These are phyloP conservation scores for Tenebrio molitor DNA, from an alignment of 1,140 invertebrate genomes.

Conservation along the genomic window DNA sequence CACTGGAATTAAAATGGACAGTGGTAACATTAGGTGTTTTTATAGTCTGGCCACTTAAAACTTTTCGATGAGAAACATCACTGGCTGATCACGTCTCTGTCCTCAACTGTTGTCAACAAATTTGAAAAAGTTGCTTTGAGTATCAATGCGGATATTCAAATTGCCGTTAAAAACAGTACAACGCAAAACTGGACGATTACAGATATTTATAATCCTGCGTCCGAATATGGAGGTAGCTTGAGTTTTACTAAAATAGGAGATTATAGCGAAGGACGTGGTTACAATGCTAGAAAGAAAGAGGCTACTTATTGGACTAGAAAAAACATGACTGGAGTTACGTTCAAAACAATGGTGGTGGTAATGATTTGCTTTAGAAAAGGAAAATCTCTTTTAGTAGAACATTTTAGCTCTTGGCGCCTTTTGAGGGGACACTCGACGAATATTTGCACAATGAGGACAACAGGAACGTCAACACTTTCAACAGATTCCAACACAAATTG, in stretches of 20 bases:
- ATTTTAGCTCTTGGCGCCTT: conserved; percentile 66
- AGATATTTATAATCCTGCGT: conserved; percentile 51
- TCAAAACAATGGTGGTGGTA: conserved; percentile 49
- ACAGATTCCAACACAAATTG: conserved; percentile 73
- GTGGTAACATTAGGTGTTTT: no score
- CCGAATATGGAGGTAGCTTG: conserved; percentile 40
- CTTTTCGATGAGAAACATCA: conserved; percentile 49
- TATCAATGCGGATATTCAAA: conserved; percentile 47
- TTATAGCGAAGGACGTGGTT: conserved; percentile 27
- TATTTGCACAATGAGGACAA: conserved; percentile 69
- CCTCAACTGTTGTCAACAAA: conserved; percentile 4
- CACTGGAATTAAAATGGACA: no score
- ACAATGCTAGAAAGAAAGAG: neutral
- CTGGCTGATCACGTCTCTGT: conserved; percentile 41
- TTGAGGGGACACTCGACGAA: conserved; percentile 69
- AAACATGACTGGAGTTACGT: conserved; percentile 47
- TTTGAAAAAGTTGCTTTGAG: conserved; percentile 34
- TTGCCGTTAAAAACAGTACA: conserved; percentile 7
- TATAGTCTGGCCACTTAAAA: conserved; percentile 14
- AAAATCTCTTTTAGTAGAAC: neutral
- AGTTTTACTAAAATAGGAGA: conserved; percentile 29
- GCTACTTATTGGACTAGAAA: conserved; percentile 47
- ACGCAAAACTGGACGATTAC: conserved; percentile 9
- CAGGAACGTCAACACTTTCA: conserved; percentile 73
- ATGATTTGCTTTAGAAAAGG: neutral